Percentiles rank a stretch among this genome's conserved stretches.
phyloP scores from a whole-genome alignment of 2,113 vertebrate genomes.

The Typhlomys cinereus region DNA sequence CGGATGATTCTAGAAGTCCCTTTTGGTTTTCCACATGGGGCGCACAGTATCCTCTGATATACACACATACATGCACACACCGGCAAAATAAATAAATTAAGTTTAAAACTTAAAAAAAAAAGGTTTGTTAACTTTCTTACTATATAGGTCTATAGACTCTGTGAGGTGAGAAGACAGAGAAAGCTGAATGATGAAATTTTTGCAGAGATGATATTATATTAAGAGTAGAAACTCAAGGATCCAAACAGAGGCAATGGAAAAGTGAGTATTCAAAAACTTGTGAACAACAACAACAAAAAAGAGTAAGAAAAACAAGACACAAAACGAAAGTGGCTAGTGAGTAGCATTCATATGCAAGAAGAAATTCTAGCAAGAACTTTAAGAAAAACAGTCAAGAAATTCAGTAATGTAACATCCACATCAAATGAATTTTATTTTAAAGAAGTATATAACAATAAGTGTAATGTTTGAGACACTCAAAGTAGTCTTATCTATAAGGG shows the following conservation, averaged over 20 bases:
- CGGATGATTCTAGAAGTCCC: too few relatives aligned
- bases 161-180: neutral
- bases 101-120: too few relatives aligned
- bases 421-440: conserved; percentile 8
- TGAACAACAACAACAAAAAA: neutral
- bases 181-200: neutral
- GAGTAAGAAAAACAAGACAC: neutral
- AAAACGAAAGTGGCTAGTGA: neutral
- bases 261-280: neutral
- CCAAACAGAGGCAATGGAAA: neutral
- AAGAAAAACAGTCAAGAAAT: conserved; percentile 7
- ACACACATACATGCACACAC: too few relatives aligned
- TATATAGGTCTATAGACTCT: neutral
- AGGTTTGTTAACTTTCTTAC: neutral
- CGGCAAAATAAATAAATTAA: too few relatives aligned
- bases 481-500: neutral
- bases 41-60: too few relatives aligned
- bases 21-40: too few relatives aligned
- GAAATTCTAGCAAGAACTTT: conserved; percentile 39
- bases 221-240: neutral
- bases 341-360: neutral
- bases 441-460: neutral
- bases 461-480: conserved; percentile 1
- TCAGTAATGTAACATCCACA: neutral
- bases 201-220: neutral